These are phyloP conservation scores for Xestia rhomboidea DNA, from an alignment of 2,888 invertebrate species.

Conservation along the genomic window DNA sequence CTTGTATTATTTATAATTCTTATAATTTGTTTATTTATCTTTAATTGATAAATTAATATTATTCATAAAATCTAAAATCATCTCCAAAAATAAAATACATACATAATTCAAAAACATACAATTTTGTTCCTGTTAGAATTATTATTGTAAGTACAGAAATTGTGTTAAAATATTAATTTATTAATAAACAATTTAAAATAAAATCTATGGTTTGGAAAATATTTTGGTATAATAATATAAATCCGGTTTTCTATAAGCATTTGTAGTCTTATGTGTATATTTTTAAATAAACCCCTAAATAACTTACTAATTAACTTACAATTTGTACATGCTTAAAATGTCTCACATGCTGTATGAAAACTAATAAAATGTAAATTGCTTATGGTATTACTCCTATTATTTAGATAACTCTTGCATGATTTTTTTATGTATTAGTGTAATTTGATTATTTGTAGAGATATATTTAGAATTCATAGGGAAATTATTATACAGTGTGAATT, in stretches of 20 bases:
- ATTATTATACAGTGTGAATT: background rate
- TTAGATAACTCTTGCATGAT: background rate
- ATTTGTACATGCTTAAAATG: background rate
- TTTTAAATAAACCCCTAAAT: background rate
- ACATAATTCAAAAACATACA: background rate
- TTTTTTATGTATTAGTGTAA: background rate
- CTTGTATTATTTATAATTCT: background rate
- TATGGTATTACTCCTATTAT: background rate
- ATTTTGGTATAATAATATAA: background rate
- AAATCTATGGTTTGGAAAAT: slow-evolving; percentile 1
- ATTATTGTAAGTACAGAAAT: background rate
- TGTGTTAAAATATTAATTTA: background rate
- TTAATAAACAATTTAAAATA: background rate
- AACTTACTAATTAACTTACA: background rate
- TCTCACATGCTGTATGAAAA: background rate
- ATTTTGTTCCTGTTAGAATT: background rate
- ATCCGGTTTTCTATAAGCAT: background rate
- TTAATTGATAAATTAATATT: background rate
- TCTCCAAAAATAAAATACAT: background rate
- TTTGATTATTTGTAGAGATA: background rate
- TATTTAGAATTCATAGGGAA: background rate
- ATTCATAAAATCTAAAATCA: background rate
- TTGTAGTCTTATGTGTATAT: background rate
- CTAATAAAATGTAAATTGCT: background rate
- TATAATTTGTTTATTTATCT: background rate